Conservation (phyloP, 2,888 invertebrate species). For the Brenthis ino region DNA sequence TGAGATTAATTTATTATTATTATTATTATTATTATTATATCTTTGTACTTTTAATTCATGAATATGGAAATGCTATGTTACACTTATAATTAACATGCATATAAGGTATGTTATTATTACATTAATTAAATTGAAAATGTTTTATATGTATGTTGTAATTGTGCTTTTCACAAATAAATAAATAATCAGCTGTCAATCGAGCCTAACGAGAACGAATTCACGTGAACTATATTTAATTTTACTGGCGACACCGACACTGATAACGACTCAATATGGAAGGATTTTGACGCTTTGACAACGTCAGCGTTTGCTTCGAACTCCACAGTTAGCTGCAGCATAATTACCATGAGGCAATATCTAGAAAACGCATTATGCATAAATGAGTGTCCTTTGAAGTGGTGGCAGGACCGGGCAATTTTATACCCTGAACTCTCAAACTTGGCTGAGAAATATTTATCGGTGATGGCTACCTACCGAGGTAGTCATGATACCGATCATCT, state of each 20-base stretch:
- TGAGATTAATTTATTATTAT: too few species aligned
- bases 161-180: too few species aligned
- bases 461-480: constrained; percentile 36
- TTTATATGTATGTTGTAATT: too few species aligned
- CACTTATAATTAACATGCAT: too few species aligned
- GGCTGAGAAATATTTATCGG: constrained; percentile 38
- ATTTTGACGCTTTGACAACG: constrained; percentile 38
- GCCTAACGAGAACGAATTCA: constrained; percentile 34
- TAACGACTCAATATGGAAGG: constrained; percentile 38
- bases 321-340: constrained; percentile 41
- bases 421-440: constrained; percentile 42
- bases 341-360: constrained; percentile 43
- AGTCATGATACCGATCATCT: constrained; percentile 34
- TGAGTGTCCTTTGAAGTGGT: constrained; percentile 45
- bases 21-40: too few species aligned
- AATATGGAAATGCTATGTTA: too few species aligned
- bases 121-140: too few species aligned
- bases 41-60: too few species aligned
- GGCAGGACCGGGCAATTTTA: constrained; percentile 41
- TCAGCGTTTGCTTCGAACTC: constrained; percentile 37
- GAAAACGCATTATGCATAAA: constrained; percentile 41
- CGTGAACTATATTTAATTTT: constrained; percentile 38
- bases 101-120: too few species aligned
- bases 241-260: constrained; percentile 35
- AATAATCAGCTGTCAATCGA: constrained; percentile 34